Evolutionary conservation across 2,797 vertebrate species (phyloP), one percentile per base, ranked within the genome.

Genomic region (Lepus oiostolus): DNA sequence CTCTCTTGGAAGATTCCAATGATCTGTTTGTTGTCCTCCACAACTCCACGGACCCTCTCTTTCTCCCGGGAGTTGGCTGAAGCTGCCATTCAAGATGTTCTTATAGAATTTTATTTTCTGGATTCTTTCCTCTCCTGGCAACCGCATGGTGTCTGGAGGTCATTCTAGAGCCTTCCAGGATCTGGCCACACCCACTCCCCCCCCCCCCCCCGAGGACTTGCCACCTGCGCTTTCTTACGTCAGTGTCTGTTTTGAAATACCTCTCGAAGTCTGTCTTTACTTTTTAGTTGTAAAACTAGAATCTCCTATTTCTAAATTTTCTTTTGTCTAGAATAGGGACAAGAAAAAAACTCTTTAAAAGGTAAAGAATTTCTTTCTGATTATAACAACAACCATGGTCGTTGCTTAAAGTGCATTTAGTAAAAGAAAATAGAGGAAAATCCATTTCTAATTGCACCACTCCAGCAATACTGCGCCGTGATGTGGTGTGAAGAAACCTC

Each of bases 1-100:
- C 9, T 90, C 22, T 75, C 84, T 75, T n/a, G 5, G 79, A 85
- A 22, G 50, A 81, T 58, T 58, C 80, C 54, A 47, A 82, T 84
- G 19, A 67, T 65, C 92, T 93, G 70, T 82, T 63, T 92, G 87
- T 52, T 42, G 42, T 77, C 68, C 63, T 85, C 60, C 71, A 10
- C 19, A 32, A 3, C n/a, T 30, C 28, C n/a, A n/a, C 22, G 16
- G 19, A 9, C n/a, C 32, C 24, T 62, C 38, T 65, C 22, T 80
- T n/a, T 76, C 54, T 52, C 60, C 90, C 30, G 19, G 35, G 50
- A 68, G 21, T n/a, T 22, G 14, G 67, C 5, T 11, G 85, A 81
- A 68, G 84, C 7, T 16, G 10, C 7, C n/a, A 13, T 32, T 81
- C 9, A 14, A 26, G 14, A 32, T 52, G 35, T 93, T 47, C 38